Conservation (phyloP, 1,140 invertebrate species). For the Plodia interpunctella region DNA sequence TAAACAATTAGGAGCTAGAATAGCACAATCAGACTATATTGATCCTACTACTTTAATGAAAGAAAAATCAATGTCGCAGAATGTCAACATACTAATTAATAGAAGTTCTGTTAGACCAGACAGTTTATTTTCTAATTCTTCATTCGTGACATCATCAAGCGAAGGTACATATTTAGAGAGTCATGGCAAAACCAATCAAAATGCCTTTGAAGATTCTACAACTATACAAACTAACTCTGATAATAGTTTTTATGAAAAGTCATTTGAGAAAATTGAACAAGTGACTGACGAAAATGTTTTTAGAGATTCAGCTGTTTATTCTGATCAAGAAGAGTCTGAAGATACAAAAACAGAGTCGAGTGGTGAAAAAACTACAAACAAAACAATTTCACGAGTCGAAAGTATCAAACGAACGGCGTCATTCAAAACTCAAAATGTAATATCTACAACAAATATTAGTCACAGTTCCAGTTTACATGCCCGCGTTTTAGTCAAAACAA, state of each 20-base stretch:
- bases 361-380: constrained; percentile 35
- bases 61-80: constrained; percentile 62
- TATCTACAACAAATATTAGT: constrained; percentile 30
- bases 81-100: constrained; percentile 73
- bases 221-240: constrained; percentile 47
- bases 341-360: constrained; percentile 34
- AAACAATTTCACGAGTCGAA: constrained; percentile 46
- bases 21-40: constrained; percentile 91
- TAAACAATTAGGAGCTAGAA: constrained; percentile 88
- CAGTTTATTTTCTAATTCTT: constrained; percentile 77
- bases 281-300: constrained; percentile 82
- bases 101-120: constrained; percentile 75
- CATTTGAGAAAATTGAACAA: constrained; percentile 85
- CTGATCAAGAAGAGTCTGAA: constrained; percentile 78
- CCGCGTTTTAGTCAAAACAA: constrained; percentile 31
- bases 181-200: constrained; percentile 36
- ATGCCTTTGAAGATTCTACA: background rate
- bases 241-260: constrained; percentile 86
- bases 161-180: constrained; percentile 70
- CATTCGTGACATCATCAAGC: constrained; percentile 80
- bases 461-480: constrained; percentile 40
- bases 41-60: constrained; percentile 84
- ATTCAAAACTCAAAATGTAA: constrained; percentile 41
- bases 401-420: constrained; percentile 49
- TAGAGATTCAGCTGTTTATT: constrained; percentile 90